Conservation (phyloP, 2,888 invertebrate species). For the Trissonchulus sp. region DNA sequence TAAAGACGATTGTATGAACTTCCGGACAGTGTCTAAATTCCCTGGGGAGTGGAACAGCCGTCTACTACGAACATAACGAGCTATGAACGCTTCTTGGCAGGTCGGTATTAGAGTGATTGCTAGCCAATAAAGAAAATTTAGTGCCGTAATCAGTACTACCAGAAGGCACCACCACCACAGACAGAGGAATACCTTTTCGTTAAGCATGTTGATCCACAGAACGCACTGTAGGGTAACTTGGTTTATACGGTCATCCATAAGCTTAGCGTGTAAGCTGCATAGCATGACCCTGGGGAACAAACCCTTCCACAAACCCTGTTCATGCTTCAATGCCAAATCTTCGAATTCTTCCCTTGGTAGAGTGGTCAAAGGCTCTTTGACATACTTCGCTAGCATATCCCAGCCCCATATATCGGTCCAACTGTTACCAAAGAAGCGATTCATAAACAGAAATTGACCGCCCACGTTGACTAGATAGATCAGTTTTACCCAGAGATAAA, state of each 20-base stretch:
- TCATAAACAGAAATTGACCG: constrained; percentile 19
- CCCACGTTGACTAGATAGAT: constrained; percentile 16
- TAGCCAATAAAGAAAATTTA: constrained; percentile 39
- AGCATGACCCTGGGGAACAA: constrained; percentile 15
- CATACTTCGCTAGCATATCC: not conserved
- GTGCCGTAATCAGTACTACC: constrained; percentile 29
- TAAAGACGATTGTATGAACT: constrained; percentile 1
- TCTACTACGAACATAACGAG: constrained; percentile 15
- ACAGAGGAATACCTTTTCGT: constrained; percentile 40
- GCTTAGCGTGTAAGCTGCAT: constrained; percentile 15
- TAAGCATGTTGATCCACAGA: constrained; percentile 41
- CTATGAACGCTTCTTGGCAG: constrained; percentile 26
- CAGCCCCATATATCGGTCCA: constrained; percentile 23
- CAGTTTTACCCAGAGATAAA: constrained; percentile 16
- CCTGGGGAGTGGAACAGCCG: not conserved
- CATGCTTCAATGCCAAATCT: not conserved
- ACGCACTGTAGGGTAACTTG: constrained; percentile 39
- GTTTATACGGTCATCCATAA: not conserved
- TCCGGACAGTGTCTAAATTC: constrained; percentile 3
- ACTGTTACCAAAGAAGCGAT: constrained; percentile 18
- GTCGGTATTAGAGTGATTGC: constrained; percentile 13
- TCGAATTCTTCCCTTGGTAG: not conserved
- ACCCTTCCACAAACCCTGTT: constrained; percentile 17
- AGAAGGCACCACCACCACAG: constrained; percentile 39
- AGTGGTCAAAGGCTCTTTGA: constrained; percentile 10